phyloP scores from a whole-genome alignment of 2,113 vertebrate species.

The Rhinopomastus cyanomelas region DNA sequence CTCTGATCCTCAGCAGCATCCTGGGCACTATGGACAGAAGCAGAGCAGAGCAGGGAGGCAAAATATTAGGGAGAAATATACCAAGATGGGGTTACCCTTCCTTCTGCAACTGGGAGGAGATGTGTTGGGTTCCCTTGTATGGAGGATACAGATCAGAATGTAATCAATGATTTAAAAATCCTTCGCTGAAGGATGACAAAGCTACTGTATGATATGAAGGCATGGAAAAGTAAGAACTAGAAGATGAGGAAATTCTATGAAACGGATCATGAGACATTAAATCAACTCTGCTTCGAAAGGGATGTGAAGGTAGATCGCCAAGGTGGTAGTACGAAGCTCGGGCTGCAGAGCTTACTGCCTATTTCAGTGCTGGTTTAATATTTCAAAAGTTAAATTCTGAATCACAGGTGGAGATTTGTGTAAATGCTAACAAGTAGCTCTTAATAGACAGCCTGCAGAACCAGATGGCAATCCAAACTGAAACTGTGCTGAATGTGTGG shows the following conservation, averaged over 20 bases:
- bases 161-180: not conserved
- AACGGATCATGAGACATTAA: not conserved
- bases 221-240: not conserved
- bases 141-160: not conserved
- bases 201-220: not conserved
- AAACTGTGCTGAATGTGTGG: not conserved
- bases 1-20: accelerated
- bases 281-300: not conserved
- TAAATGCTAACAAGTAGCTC: not conserved
- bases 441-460: not conserved
- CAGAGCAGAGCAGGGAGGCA: accelerated
- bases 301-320: not conserved
- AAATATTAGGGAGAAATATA: not conserved
- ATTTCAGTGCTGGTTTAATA: not conserved
- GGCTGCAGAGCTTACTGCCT: accelerated
- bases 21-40: not conserved
- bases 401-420: not conserved
- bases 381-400: not conserved
- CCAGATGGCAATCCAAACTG: not conserved
- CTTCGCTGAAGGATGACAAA: not conserved
- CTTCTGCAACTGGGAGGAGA: not conserved
- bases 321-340: not conserved
- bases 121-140: not conserved
- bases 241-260: not conserved
- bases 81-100: not conserved